phyloP scores from a whole-genome alignment of 2,797 vertebrate genomes.

The Forpus xanthops region DNA sequence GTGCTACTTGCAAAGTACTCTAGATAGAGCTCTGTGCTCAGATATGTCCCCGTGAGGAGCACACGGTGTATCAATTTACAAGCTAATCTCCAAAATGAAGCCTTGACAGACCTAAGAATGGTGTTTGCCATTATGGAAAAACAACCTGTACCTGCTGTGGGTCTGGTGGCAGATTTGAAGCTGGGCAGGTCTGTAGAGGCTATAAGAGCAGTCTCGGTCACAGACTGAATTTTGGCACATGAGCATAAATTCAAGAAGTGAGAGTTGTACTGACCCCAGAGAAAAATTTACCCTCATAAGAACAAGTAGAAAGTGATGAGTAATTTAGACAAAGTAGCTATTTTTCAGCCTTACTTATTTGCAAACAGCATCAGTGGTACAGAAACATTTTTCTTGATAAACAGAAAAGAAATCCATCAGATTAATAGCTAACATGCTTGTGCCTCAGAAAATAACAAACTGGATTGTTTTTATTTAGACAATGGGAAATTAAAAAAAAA shows the following conservation, averaged over 20 bases:
- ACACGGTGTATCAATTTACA: rapidly evolving
- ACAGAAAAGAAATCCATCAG: background rate
- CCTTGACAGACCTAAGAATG: background rate
- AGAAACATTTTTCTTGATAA: background rate
- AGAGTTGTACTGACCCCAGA: background rate
- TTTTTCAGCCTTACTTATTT: background rate
- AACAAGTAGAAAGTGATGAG: background rate
- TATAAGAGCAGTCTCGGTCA: background rate
- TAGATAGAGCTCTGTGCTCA: background rate
- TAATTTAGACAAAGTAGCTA: background rate
- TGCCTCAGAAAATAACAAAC: background rate
- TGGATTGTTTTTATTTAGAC: background rate
- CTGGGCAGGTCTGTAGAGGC: background rate
- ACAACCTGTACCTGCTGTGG: rapidly evolving
- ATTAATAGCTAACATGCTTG: background rate
- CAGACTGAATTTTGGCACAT: background rate
- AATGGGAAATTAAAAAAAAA: background rate
- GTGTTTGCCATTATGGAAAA: background rate
- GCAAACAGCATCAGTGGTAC: background rate
- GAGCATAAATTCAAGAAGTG: background rate
- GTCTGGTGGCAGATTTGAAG: background rate
- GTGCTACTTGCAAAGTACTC: background rate
- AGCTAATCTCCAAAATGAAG: background rate
- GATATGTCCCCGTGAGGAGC: background rate
- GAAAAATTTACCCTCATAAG: background rate